Conservation (phyloP, 1,140 invertebrate species). For the Lutraria rhynchaena region DNA sequence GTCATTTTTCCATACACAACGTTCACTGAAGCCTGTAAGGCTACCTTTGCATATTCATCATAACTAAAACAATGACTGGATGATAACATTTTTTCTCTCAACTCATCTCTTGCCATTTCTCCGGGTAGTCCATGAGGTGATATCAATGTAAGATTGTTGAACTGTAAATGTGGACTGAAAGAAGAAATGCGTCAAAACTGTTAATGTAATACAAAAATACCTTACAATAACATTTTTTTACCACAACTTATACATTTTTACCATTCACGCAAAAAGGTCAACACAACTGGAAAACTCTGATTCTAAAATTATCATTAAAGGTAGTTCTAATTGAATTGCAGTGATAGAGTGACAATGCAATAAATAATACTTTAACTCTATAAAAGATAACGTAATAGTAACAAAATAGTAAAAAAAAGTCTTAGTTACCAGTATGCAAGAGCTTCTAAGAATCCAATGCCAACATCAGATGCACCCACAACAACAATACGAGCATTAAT, state of each 20-base stretch:
- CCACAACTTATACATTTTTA: too few species aligned
- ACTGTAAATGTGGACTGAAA: conserved; percentile 81
- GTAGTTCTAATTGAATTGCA: too few species aligned
- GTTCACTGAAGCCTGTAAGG: conserved; percentile 80
- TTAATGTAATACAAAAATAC: too few species aligned
- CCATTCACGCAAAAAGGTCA: too few species aligned
- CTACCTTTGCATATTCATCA: conserved; percentile 75
- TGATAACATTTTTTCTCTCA: conserved; percentile 74
- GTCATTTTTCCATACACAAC: conserved; percentile 82
- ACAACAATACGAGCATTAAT: conserved; percentile 87
- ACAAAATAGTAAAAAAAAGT: too few species aligned
- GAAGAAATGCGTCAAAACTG: too few species aligned
- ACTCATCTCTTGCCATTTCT: conserved; percentile 78
- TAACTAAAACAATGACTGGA: conserved; percentile 76
- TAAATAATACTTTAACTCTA: too few species aligned
- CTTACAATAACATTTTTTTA: too few species aligned
- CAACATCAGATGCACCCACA: conserved; percentile 88
- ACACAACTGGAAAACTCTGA: too few species aligned
- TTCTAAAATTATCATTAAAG: too few species aligned
- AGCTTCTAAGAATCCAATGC: conserved; percentile 87
- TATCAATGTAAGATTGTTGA: conserved; percentile 84
- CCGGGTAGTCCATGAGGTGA: conserved; percentile 87
- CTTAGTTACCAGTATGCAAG: conserved; percentile 85
- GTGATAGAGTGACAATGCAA: too few species aligned
- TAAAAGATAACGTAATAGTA: too few species aligned